Percentiles rank a stretch among this genome's conserved stretches.
phyloP scores from a whole-genome alignment of 2,797 vertebrate genomes.

The Thaleichthys pacificus region DNA sequence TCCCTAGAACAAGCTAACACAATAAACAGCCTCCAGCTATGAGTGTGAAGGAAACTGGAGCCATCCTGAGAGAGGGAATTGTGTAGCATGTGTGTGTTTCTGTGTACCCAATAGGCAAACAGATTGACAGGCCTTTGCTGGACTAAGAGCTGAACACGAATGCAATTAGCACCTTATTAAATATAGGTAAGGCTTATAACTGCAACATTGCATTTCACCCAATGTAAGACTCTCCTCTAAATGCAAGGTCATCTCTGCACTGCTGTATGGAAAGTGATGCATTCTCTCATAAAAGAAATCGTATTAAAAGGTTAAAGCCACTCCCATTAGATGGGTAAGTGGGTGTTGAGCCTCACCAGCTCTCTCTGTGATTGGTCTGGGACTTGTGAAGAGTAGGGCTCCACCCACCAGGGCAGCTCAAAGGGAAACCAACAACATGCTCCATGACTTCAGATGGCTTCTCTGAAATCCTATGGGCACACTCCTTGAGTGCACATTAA shows the following conservation, averaged over 20 bases:
- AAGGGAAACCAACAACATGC: slow-evolving; percentile 33
- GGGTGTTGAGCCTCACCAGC: slow-evolving; percentile 15
- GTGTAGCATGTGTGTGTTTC: not conserved
- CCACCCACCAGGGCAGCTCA: slow-evolving; percentile 18
- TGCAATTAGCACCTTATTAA: slow-evolving; percentile 47
- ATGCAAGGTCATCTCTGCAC: not conserved
- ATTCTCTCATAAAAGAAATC: not conserved
- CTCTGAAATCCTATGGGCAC: not conserved
- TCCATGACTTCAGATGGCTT: slow-evolving; percentile 20
- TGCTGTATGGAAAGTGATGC: not conserved
- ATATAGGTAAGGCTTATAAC: slow-evolving; percentile 16
- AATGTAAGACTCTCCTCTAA: not conserved
- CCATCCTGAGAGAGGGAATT: slow-evolving; percentile 15
- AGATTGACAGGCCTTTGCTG: slow-evolving; percentile 18
- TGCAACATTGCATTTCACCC: slow-evolving; percentile 14
- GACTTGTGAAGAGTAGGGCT: slow-evolving; percentile 24
- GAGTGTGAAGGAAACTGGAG: slow-evolving; percentile 30
- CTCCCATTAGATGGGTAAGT: slow-evolving; percentile 19
- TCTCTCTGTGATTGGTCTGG: slow-evolving; percentile 21
- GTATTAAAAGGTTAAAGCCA: slow-evolving; percentile 6
- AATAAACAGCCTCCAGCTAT: not conserved
- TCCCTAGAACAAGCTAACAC: slow-evolving; percentile 5
- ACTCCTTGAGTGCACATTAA: slow-evolving; percentile 28
- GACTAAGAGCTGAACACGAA: slow-evolving; percentile 14
- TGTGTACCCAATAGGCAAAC: slow-evolving; percentile 9